Percentiles rank a stretch among this genome's conserved stretches.
phyloP scores from a whole-genome alignment of 2,113 vertebrate species.

The Lampris incognitus region DNA sequence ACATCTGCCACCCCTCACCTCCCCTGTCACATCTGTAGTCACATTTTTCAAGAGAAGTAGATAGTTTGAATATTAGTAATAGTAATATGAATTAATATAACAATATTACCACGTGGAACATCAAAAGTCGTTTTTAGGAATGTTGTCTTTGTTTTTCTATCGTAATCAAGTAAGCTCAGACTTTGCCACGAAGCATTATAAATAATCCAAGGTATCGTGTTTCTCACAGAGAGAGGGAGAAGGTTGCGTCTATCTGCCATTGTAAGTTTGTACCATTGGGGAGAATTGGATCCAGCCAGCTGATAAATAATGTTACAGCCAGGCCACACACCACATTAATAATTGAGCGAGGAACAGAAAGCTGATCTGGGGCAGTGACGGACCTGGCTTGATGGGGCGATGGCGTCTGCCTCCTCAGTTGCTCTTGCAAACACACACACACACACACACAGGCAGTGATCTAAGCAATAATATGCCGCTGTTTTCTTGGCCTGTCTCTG shows the following conservation, averaged over 20 bases:
- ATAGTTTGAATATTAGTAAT: conserved; percentile 9
- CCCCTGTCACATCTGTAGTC: not conserved
- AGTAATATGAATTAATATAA: too few species aligned
- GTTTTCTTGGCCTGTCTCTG: too few species aligned
- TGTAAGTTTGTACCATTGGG: conserved; percentile 60
- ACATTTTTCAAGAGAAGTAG: not conserved
- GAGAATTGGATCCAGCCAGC: conserved; percentile 74
- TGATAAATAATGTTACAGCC: conserved; percentile 79
- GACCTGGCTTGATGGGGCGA: conserved; percentile 29
- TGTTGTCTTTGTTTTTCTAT: conserved; percentile 36
- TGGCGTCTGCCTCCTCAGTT: conserved; percentile 4
- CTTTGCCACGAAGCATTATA: conserved; percentile 45
- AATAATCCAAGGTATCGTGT: conserved; percentile 68
- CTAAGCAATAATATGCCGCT: conserved; percentile 31
- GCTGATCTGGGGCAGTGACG: conserved; percentile 65
- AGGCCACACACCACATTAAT: conserved; percentile 76
- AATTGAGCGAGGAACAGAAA: conserved; percentile 78
- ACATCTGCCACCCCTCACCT: not conserved
- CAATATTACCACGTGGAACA: not conserved
- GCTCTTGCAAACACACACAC: not conserved
- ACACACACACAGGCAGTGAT: conserved; percentile 23
- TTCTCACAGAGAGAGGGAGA: conserved; percentile 42
- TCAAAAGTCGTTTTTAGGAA: conserved; percentile 16
- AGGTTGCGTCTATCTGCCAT: conserved; percentile 37
- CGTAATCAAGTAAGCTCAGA: conserved; percentile 38